phyloP scores from a whole-genome alignment of 2,888 invertebrate genomes.

The Hypomecis punctinalis region DNA sequence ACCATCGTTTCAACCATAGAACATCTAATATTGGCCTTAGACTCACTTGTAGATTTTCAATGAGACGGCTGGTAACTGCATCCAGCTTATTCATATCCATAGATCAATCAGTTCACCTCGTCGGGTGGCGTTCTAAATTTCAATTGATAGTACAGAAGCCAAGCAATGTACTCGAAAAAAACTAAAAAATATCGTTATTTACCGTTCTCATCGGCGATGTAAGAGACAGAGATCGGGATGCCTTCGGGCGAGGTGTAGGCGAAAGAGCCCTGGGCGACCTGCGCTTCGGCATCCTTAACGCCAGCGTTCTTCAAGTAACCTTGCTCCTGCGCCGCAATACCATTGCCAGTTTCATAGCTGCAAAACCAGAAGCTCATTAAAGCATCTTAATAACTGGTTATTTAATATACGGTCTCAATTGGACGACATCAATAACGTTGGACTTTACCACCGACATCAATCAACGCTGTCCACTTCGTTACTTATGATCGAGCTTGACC shows the following conservation, averaged over 20 bases:
- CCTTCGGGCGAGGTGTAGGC: slow-evolving; percentile 91
- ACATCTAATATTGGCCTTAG: no score
- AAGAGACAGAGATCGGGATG: slow-evolving; percentile 85
- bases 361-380: slow-evolving; percentile 41
- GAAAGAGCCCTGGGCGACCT: slow-evolving; percentile 89
- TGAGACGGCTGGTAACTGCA: no score
- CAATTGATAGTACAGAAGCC: no score
- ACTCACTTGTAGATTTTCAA: no score
- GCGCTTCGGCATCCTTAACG: slow-evolving; percentile 86
- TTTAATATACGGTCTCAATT: slow-evolving; percentile 22
- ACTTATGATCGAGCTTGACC: slow-evolving; percentile 13
- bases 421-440: slow-evolving; percentile 25
- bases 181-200: slow-evolving; percentile 33
- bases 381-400: slow-evolving; percentile 5
- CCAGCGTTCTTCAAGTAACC: slow-evolving; percentile 90
- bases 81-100: no score
- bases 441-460: slow-evolving; percentile 39
- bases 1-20: no score
- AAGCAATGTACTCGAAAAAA: no score
- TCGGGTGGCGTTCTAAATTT: no score
- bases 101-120: no score
- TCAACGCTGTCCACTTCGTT: slow-evolving; percentile 29
- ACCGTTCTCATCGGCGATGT: slow-evolving; percentile 90
- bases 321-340: slow-evolving; percentile 88
- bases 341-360: slow-evolving; percentile 91